Evolutionary conservation across 2,797 vertebrate species (phyloP), one percentile per base, ranked within the genome.

Genomic region (Coregonus sp.): DNA sequence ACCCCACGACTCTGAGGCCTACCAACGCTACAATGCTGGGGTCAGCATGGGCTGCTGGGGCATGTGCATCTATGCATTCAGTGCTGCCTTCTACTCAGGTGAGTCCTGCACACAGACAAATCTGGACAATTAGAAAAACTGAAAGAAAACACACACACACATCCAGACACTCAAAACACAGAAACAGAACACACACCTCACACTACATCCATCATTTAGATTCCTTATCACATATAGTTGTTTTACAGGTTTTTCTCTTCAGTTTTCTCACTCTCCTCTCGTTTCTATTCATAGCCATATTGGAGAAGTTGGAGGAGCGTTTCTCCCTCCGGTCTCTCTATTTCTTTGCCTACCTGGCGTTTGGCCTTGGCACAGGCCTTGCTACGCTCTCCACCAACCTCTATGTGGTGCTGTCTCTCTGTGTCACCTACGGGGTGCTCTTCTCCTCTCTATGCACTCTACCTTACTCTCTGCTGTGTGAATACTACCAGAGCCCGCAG

Each of bases 41-140:
- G 97, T 99, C 78, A 98, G 93, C 90, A 95, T 97, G 96, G 98
- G 98, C 89, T 99, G 98, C 94, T 99, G 98, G 98, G 98, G 98
- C 5, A 97, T 99, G 98, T 99, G 98, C 88, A 96, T 99, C 91
- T 99, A 99, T 75, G 98, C 98, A 86, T 99, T 99, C 93, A 99
- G 97, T 74, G 98, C 98, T 33, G 98, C 98, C 86, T 95, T 98
- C 86, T 99, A 99, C 87, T 98, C 98, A 95, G 98, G 98, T 99
- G 86, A 86, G 73, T 9, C 66, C 33, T 18, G 5, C 67, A 31
- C 3, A 16, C 16, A 35, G n/a, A 35, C 37, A 59, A 1, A 71
- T 16, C 20, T 54, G 37, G 31, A 70, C 16, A 25, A 25, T 25
- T 25, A 25, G 25, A 25, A 25, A 25, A 25, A 47, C 40, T 9